Base-by-base conservation (phyloP, 1,140 invertebrate genomes). In the Bombus balteatus region DNA sequence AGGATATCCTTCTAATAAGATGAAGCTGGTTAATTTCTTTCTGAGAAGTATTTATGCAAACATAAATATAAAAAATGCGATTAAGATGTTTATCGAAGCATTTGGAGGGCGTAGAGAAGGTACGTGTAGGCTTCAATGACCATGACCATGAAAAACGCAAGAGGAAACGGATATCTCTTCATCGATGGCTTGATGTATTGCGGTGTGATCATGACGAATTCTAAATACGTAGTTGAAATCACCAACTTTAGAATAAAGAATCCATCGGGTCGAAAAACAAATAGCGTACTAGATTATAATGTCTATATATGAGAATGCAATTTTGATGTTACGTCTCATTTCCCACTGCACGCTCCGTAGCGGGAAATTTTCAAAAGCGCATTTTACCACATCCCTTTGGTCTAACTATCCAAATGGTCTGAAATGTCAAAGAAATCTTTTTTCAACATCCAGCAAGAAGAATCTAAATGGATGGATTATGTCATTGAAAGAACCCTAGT, bases 281-380 rank as follows among this genome's bases (percentile, higher is more conserved):
- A 85, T 2, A 86, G 18, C 57, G 41, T 39, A 34, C 22, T 41
- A 82, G 39, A 43, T 62, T 10, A 15, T 13, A 59, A 41, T 28
- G 32, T 6, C 25, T 65, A 18, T 12, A 13, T n/a, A 13, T n/a
- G 10, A 12, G 32, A 18, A 18, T 18, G 8, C 10, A 47, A 70
- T 37, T 25, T 28, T 70, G 0, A 34, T 2, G 22, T 70, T 34
- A 70, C 22, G 68, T 37, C 18, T 70, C 34, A 9, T 37, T 70
- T 28, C 37, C 13, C 4, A 2, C 0, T 13, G n/a, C n/a, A 13
- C 2, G 53, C 18, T 59, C 75, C 25, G 39, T 34, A 37, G n/a
- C 81, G 43, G 25, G 34, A 77, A 47, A 87, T 87, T 91, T 90
- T 91, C 78, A 85, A 90, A 91, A 91, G 85, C 72, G 39, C 78